Evolutionary conservation across 2,888 invertebrate species (phyloP), one percentile per base, ranked within the genome.

Genomic region (Herminia tarsipennalis): DNA sequence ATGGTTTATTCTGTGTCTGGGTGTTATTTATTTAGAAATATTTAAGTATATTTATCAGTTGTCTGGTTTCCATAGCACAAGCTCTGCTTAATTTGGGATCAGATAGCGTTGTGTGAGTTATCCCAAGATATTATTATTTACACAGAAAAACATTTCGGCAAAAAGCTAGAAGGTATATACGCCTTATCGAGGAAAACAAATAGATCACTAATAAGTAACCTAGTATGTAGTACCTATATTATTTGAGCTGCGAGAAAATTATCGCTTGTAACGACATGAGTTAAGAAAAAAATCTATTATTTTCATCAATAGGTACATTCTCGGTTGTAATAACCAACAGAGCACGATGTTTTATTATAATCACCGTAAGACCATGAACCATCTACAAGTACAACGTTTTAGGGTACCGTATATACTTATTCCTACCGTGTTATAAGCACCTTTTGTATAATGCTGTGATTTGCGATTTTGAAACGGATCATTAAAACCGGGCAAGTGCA

Each of bases 361-460:
- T 60, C 47, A 58, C 56, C 63, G 59, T 57, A 64, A 59, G 69
- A 67, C 66, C 70, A 55, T 76, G 73, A 73, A 75, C 66, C 66
- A 62, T 56, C 53, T 36, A 43, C 48, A 34, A 45, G 41, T 56
- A 52, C 50, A 48, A 61, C 21, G 33, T 20, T 35, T 17, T 36
- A 36, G 36, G 27, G 36, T 36, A 27, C 27, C 36, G 36, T 27
- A 5, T n/a, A n/a, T n/a, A n/a, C n/a, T n/a, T n/a, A n/a, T n/a
- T n/a, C n/a, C n/a, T n/a, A n/a, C n/a, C n/a, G n/a, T n/a, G n/a
- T n/a, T n/a, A n/a, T n/a, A n/a, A n/a, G n/a, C n/a, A n/a, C n/a
- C n/a, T n/a, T n/a, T n/a, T n/a, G n/a, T n/a, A n/a, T n/a, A n/a
- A n/a, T n/a, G n/a, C n/a, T n/a, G n/a, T n/a, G n/a, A n/a, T n/a